Conservation (phyloP, 2,888 invertebrate species). For the Rutpela maculata region DNA sequence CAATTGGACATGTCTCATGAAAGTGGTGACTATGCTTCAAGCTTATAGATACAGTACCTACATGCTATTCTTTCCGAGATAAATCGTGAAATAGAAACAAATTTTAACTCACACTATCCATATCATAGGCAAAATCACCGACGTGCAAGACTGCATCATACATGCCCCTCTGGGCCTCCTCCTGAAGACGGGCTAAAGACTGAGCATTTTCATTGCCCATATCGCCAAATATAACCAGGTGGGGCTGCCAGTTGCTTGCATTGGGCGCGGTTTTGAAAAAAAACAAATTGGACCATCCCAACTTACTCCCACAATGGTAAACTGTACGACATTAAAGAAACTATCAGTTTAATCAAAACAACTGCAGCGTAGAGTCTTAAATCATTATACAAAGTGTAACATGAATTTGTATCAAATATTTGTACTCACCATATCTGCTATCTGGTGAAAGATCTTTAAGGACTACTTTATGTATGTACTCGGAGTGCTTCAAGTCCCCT, state of each 20-base stretch:
- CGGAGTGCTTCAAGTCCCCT: constrained; percentile 78
- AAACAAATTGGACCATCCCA: constrained; percentile 90
- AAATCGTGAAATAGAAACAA: neutral
- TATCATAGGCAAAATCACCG: constrained; percentile 96
- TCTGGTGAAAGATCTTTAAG: constrained; percentile 79
- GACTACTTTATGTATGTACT: constrained; percentile 87
- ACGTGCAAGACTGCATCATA: constrained; percentile 94
- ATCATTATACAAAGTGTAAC: too few species aligned
- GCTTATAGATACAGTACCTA: too few species aligned
- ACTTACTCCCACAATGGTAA: constrained; percentile 87
- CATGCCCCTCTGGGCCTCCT: constrained; percentile 85
- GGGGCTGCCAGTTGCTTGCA: constrained; percentile 84
- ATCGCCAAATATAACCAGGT: constrained; percentile 93
- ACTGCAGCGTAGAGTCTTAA: too few species aligned
- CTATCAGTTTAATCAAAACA: too few species aligned
- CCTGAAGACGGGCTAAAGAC: constrained; percentile 88
- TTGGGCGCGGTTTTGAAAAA: constrained; percentile 84
- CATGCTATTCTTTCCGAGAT: neutral
- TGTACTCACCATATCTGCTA: constrained; percentile 78
- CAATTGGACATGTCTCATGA: too few species aligned
- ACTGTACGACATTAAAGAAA: constrained; percentile 73
- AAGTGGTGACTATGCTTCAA: too few species aligned
- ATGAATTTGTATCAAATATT: neutral
- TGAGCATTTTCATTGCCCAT: constrained; percentile 95
- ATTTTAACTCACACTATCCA: constrained; percentile 79